Base-by-base conservation (phyloP, 2,888 invertebrate genomes). In the Abscondita cerata region DNA sequence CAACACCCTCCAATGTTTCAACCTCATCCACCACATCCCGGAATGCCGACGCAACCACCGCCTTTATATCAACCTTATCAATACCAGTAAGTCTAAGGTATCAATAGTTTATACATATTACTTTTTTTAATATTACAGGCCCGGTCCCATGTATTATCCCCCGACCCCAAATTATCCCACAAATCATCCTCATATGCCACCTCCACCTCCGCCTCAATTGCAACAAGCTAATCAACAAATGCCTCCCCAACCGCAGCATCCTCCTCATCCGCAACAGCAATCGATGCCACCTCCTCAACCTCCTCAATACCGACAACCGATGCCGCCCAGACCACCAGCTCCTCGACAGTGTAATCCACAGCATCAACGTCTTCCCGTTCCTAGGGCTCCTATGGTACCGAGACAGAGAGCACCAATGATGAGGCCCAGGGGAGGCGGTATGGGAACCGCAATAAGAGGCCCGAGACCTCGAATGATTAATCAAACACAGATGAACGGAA, bases 1-100 rank as follows among this genome's bases (percentile, higher is more conserved):
- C 81, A 81, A 54, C 81, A 82, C 11, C 81, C 81, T 1, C 83
- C 82, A 16, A 76, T 82, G 19, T 84, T 84, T 53, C 4, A 2
- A 6, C 66, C 67, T 11, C 68, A 65, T 59, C 75, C 72, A 4
- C 58, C 58, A 20, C 58, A 60, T 48, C 64, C 61, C 4, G 58
- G 58, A 59, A 73, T 75, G 15, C 76, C 76, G 8, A 72, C 80
- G 13, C 77, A 76, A 5, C 82, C 81, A 57, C 81, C 78, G 47
- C 79, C 81, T 71, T 81, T 84, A 73, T 80, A 83, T 70, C 77
- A 66, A 6, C 70, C 70, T 41, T 77, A 77, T 66, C 78, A 75
- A 59, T 79, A 79, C 65, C 80, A 78, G 78, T 79, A 73, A 79
- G 79, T 76, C 1, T n/a, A 47, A n/a, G n/a, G n/a, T n/a, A n/a